Base-by-base conservation (phyloP, 2,113 vertebrate species). In the Hippoglossus stenolepis region DNA sequence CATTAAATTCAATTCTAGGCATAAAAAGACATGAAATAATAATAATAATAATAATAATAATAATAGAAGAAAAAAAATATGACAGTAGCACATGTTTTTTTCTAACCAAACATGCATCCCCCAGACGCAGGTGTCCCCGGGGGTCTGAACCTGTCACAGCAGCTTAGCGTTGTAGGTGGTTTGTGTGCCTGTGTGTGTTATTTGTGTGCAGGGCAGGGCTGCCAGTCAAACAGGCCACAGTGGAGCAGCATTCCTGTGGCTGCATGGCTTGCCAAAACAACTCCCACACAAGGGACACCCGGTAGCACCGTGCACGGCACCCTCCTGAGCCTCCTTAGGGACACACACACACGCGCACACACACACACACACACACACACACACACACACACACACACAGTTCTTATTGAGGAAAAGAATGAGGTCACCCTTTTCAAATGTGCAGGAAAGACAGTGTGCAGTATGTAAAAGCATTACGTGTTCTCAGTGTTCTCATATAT, bases 81-180 rank as follows among this genome's bases (percentile, higher is more conserved):
- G 45, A 28, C 24, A 61, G 17, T 0, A 4, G 24, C 26, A 56
- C 8, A 28, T 3, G 6, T 65, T 64, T 57, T 18, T 35, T 12
- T 65, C 5, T 13, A 3, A 13, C 24, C 57, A 28, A n/a, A 15
- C 15, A 57, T 31, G n/a, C 26, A 43, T 58, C 21, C 61, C 62
- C 28, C 13, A 18, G n/a, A 63, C 17, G 57, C 65, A 70, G 74
- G 31, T 65, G 67, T 82, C 81, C 81, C 78, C 64, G 14, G 56
- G 57, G 59, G 65, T 73, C 49, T 77, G 70, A 63, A 43, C 14
- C 75, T 93, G 88, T 86, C 87, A 90, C 23, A 47, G 65, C 23
- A 12, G 60, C 54, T 90, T 83, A 85, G 70, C 67, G 75, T 80
- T 40, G 9, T 59, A 62, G 45, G 56, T 77, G 31, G 56, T 4